Evolutionary conservation across 2,797 vertebrate genomes (phyloP), one percentile per base, ranked within the genome.

Genomic region (Aldrovandia affinis): DNA sequence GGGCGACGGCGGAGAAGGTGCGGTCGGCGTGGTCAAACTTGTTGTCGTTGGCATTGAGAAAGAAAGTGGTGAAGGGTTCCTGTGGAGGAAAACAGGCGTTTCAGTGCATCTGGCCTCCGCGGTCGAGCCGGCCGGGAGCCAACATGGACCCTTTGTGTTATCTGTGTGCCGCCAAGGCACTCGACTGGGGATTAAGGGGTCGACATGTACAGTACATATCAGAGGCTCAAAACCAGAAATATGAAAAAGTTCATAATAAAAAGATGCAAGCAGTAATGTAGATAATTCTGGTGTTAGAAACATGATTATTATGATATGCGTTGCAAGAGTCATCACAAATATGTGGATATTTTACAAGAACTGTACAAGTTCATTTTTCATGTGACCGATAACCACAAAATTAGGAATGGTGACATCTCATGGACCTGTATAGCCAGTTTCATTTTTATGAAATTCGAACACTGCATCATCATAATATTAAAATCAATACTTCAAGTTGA

Each of bases 41-140:
- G 68, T 91, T 93, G 0, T 98, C 96, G 81, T 99, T 99, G 86
- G 96, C 96, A 85, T 99, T 99, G 91, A 99, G 96, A 93, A 98
- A 98, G 94, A 99, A 99, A 0, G 97, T 99, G 88, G 97, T 98
- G 88, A 99, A 99, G 44, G 98, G 98, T 85, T 99, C 98, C 98
- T 99, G 86, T 44, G 77, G 82, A 25, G 87, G 86, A 83, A 90
- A 83, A 89, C 73, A 75, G 70, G 22, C 20, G 18, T 70, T 30
- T 70, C 30, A 75, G 18, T 42, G 36, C 20, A 18, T n/a, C 22
- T 75, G 70, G 20, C 70, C 70, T n/a, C 20, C 36, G 14, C 3
- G 70, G 1, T 9, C 20, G 36, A 39, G 7, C 15, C 6, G 15
- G 14, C 18, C 18, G 18, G 55, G 55, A 57, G 12, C 47, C n/a